phyloP scores from a whole-genome alignment of 2,888 invertebrate species.

The Leptopilina myrica region DNA sequence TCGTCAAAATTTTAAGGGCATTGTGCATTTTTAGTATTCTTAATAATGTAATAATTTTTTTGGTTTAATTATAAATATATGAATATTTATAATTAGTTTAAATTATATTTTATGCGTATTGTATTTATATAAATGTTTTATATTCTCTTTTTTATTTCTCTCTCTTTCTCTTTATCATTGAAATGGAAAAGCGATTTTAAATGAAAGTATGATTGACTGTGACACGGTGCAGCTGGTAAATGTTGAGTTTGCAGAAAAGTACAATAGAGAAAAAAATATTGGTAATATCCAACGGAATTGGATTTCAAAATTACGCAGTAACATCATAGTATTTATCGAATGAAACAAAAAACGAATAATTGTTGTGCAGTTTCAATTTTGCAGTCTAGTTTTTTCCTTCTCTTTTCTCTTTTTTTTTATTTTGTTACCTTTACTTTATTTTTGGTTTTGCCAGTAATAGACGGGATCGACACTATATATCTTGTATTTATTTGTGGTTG shows the following conservation, averaged over 20 bases:
- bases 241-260: conserved; percentile 25
- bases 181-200: conserved; percentile 8
- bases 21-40: too few relatives aligned
- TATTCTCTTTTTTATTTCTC: not conserved
- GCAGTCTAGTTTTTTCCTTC: not conserved
- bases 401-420: not conserved
- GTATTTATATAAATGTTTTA: not conserved
- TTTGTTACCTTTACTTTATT: not conserved
- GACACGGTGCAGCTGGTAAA: conserved; percentile 14
- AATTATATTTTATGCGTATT: too few relatives aligned
- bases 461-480: not conserved
- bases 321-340: not conserved
- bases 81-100: too few relatives aligned
- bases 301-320: conserved; percentile 7
- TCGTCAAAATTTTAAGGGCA: too few relatives aligned
- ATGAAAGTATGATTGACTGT: not conserved
- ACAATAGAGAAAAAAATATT: conserved; percentile 11
- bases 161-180: not conserved
- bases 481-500: conserved; percentile 49
- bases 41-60: too few relatives aligned
- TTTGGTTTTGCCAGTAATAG: conserved; percentile 18
- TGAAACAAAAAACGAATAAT: conserved; percentile 4
- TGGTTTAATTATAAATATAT: too few relatives aligned
- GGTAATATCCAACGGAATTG: not conserved
- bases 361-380: conserved; percentile 5